phyloP scores from a whole-genome alignment of 2,797 vertebrate species.

The Microtus agrestis region DNA sequence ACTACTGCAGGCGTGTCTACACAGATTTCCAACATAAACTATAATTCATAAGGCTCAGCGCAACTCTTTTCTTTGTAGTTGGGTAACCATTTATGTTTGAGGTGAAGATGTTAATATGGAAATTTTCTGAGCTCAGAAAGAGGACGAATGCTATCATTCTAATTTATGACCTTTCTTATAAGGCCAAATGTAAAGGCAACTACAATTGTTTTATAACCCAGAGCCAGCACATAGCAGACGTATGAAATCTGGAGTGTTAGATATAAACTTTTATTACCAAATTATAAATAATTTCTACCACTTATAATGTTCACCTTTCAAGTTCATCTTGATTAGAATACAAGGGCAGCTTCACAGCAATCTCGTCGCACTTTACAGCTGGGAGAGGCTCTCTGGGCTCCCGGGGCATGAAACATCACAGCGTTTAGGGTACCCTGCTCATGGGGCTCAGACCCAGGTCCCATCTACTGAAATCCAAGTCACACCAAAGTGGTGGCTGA shows the following conservation, averaged over 20 bases:
- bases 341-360: conserved; percentile 86
- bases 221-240: conserved; percentile 88
- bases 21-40: conserved; percentile 82
- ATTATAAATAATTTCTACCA: conserved; percentile 93
- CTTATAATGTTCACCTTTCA: conserved; percentile 91
- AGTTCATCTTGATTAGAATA: conserved; percentile 91
- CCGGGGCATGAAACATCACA: conserved; percentile 47
- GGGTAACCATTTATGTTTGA: conserved; percentile 90
- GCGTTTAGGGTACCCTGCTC: conserved; percentile 45
- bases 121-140: conserved; percentile 87
- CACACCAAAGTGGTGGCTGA: conserved; percentile 46
- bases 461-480: conserved; percentile 27
- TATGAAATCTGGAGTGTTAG: conserved; percentile 89
- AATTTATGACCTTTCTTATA: conserved; percentile 90
- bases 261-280: conserved; percentile 92
- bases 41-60: conserved; percentile 86
- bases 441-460: conserved; percentile 13
- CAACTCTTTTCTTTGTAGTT: conserved; percentile 87
- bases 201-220: conserved; percentile 89
- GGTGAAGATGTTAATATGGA: conserved; percentile 91
- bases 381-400: conserved; percentile 78
- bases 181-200: conserved; percentile 90
- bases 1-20: conserved; percentile 39
- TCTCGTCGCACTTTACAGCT: conserved; percentile 83
- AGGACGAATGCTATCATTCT: conserved; percentile 86